Conservation (phyloP, 2,797 vertebrate species). For the Glyptemys insculpta region DNA sequence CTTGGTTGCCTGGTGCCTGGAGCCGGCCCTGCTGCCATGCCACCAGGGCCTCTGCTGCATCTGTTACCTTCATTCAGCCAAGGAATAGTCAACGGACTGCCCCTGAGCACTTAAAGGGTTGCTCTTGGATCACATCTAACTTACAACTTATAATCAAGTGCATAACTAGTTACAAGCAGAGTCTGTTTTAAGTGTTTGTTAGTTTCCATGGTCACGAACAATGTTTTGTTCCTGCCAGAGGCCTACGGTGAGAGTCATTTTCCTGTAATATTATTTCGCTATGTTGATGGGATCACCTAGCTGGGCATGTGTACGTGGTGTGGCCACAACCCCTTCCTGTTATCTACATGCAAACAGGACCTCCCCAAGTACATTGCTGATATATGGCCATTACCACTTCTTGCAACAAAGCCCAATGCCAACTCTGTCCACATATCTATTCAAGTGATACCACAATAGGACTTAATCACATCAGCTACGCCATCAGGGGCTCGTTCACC, state of each 20-base stretch:
- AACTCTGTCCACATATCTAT: too few relatives aligned
- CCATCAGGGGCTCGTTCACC: too few relatives aligned
- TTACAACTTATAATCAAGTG: background rate
- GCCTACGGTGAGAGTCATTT: background rate
- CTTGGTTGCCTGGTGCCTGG: too few relatives aligned
- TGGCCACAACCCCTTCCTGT: background rate
- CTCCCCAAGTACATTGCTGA: background rate
- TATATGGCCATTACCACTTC: background rate
- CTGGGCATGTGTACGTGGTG: accelerated
- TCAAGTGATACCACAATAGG: too few relatives aligned
- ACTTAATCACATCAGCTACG: too few relatives aligned
- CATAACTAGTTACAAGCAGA: background rate
- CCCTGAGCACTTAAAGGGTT: background rate
- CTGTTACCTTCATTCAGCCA: background rate
- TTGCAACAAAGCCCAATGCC: too few relatives aligned
- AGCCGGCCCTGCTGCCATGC: too few relatives aligned
- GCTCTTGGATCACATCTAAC: background rate
- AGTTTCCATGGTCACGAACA: too few relatives aligned
- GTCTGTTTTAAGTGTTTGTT: background rate
- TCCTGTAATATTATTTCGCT: background rate
- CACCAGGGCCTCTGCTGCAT: background rate
- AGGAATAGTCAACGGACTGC: background rate
- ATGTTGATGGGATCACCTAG: background rate
- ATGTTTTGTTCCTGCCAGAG: background rate
- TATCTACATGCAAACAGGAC: background rate